A percentile compares a stretch with the other conserved stretches of the same genome.
These are phyloP conservation scores for Progne subis DNA, from an alignment of 2,113 vertebrate species.

Conservation along the genomic window DNA sequence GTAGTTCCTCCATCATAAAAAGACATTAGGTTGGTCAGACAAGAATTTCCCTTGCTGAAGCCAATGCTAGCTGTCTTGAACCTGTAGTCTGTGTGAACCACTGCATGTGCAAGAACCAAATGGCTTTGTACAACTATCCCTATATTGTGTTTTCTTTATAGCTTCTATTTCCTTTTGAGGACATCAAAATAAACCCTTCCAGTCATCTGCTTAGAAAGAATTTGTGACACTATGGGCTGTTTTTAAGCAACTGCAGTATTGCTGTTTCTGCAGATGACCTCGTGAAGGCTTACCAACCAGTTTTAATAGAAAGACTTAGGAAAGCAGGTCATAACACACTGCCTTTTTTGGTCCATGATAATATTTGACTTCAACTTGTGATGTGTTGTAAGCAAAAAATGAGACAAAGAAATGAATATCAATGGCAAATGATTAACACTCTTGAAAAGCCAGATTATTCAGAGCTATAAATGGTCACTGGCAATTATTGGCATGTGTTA, in stretches of 20 bases:
- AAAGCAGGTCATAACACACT: not conserved
- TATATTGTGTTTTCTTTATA: not conserved
- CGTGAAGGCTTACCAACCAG: not conserved
- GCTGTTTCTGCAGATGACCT: not conserved
- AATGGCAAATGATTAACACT: not conserved
- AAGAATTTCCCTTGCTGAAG: not conserved
- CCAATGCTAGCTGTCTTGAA: not conserved
- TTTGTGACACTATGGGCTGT: not conserved
- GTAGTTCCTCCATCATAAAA: not conserved
- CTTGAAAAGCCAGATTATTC: not conserved
- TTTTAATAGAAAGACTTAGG: not conserved
- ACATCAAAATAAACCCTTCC: not conserved
- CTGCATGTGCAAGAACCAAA: accelerated
- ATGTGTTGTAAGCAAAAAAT: not conserved
- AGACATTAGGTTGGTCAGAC: not conserved
- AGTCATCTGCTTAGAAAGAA: not conserved
- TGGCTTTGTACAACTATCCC: not conserved
- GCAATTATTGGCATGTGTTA: not conserved
- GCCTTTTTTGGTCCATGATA: not conserved
- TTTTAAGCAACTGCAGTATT: not conserved
- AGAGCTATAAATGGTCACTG: not conserved
- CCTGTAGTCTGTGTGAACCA: not conserved
- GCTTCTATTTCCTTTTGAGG: not conserved
- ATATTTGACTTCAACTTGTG: not conserved
- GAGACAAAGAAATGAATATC: not conserved